Percentiles rank a stretch among this genome's conserved stretches.
phyloP scores from a whole-genome alignment of 2,888 invertebrate genomes.

The Acronicta leporina region DNA sequence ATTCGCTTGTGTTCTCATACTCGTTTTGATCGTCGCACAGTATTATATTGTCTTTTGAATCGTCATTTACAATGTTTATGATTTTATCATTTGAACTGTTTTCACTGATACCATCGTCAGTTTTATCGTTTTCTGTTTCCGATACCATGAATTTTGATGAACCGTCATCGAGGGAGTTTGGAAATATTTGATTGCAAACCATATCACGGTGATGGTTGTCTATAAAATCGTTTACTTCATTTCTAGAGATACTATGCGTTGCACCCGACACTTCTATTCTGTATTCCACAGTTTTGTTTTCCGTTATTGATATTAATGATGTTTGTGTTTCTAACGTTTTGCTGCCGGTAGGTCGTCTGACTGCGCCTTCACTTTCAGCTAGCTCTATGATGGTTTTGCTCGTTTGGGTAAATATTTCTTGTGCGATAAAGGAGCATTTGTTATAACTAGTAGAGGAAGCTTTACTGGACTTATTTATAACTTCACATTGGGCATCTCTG shows the following conservation, averaged over 20 bases:
- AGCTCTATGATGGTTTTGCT: slow-evolving; percentile 89
- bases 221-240: slow-evolving; percentile 6
- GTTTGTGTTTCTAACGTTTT: slow-evolving; percentile 81
- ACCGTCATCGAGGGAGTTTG: slow-evolving; percentile 63
- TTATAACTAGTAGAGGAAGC: slow-evolving; percentile 58
- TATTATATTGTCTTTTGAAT: slow-evolving; percentile 59
- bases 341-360: slow-evolving; percentile 44
- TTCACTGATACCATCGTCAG: slow-evolving; percentile 53
- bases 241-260: slow-evolving; percentile 11
- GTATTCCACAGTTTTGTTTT: slow-evolving; percentile 74
- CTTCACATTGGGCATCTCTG: slow-evolving; percentile 50
- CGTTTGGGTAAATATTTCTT: slow-evolving; percentile 87
- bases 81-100: slow-evolving; percentile 59
- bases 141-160: slow-evolving; percentile 68
- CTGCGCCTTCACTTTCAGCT: slow-evolving; percentile 72
- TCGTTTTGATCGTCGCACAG: slow-evolving; percentile 55
- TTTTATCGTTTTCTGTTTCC: slow-evolving; percentile 62
- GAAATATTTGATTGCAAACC: slow-evolving; percentile 30
- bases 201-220: slow-evolving; percentile 8
- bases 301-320: slow-evolving; percentile 75
- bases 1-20: slow-evolving; percentile 62
- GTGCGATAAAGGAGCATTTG: slow-evolving; percentile 64
- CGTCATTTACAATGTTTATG: slow-evolving; percentile 58
- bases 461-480: slow-evolving; percentile 43
- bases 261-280: slow-evolving; percentile 64